Evolutionary conservation across 2,113 vertebrate species (phyloP), one percentile per base, ranked within the genome.

Genomic region (zebrafish (Danio rerio)): DNA sequence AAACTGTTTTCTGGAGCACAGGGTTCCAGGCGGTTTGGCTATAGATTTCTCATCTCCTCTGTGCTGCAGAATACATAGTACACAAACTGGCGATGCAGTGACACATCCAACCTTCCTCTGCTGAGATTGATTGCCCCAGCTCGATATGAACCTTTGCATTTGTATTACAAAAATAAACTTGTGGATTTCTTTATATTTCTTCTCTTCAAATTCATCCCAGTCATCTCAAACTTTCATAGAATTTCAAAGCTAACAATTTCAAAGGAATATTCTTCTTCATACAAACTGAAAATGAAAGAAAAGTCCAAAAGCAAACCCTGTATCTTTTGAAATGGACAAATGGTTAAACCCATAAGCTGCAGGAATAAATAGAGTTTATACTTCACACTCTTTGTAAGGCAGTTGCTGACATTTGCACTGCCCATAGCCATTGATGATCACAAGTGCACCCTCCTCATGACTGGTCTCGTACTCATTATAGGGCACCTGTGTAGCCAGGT

Each of bases 331-430:
- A 92, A 93, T 92, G 92, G 91, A 91, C 89, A 90, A 92, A 94
- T 94, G 93, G 90, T 86, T 71, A 88, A 81, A 83, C 81, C 90
- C 91, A 90, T 89, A 90, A 90, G 86, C 90, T 89, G 88, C 91
- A 87, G 85, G 85, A 93, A 93, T 94, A 93, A 93, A 94, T 93
- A 93, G 86, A 90, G 90, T 95, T 97, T 95, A 98, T 95, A 99
- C 98, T 96, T 99, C 98, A 95, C 98, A 99, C 96, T 99, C 98
- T 96, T 99, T 98, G 88, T 98, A 98, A 91, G 98, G 97, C 95
- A 99, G 96, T 91, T 98, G 98, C 95, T 99, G 98, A 93, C 97
- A 99, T 92, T 98, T 98, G 96, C 97, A 98, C 95, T 98, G 97
- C 96, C 97, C 97, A 1, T 98, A 98, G 90, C 98, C 97, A 55